Evolutionary conservation across 2,888 invertebrate genomes (phyloP).

Genomic region (Cataglyphis livida): DNA sequence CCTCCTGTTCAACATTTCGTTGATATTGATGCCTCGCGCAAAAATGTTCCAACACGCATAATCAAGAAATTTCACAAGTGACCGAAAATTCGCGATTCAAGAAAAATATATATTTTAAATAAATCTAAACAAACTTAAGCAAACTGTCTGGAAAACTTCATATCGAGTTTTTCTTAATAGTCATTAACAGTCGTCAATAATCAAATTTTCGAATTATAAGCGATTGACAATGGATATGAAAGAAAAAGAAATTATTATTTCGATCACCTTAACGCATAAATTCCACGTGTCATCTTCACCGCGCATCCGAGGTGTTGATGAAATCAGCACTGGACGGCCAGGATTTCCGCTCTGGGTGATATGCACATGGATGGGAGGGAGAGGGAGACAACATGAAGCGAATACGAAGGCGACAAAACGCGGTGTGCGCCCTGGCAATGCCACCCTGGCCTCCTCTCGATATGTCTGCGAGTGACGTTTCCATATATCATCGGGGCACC

Average conservation of each 20-base stretch:
- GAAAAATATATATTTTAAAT: not conserved
- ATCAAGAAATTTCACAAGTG: not conserved
- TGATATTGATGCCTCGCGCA: not conserved
- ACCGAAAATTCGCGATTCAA: not conserved
- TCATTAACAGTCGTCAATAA: not conserved
- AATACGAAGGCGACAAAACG: conserved; percentile 81
- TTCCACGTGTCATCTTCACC: not conserved
- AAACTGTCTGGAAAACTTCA: not conserved
- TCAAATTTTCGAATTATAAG: not conserved
- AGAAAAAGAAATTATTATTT: not conserved
- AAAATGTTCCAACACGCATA: not conserved
- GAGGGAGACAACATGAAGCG: conserved; percentile 73
- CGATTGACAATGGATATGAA: not conserved
- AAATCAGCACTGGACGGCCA: conserved; percentile 42
- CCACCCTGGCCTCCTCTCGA: conserved; percentile 80
- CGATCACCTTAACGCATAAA: not conserved
- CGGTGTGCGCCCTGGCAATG: conserved; percentile 70
- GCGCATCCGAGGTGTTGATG: conserved; percentile 35
- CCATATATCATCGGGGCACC: conserved; percentile 82
- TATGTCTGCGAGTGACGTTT: conserved; percentile 84
- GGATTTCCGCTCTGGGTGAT: conserved; percentile 63
- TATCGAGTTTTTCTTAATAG: not conserved
- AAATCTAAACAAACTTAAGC: not conserved
- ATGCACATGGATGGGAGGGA: conserved; percentile 53
- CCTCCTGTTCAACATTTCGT: not conserved